Conservation (phyloP, 92 coral and sea anemone species). For the Meandrina meandrites region DNA sequence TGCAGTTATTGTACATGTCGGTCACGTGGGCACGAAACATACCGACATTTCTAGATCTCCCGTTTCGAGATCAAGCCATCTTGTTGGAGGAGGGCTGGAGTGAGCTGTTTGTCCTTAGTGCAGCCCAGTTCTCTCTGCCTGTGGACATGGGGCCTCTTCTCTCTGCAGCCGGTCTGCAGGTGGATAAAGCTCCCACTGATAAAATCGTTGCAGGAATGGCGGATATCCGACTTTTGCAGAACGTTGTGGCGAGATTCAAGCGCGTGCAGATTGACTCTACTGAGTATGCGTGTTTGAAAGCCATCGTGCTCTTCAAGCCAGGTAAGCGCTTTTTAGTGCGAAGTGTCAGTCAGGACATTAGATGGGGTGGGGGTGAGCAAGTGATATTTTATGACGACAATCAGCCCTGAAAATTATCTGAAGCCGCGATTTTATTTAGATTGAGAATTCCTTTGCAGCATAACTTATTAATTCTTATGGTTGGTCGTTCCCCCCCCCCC, state of each 20-base stretch:
- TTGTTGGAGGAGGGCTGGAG: conserved; percentile 99
- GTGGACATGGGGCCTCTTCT: conserved; percentile 91
- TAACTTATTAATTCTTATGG: no score
- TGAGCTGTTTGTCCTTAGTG: conserved; percentile 94
- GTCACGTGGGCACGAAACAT: conserved; percentile 99
- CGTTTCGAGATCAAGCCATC: conserved; percentile 99
- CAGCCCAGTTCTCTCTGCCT: conserved; percentile 93
- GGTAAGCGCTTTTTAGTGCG: conserved; percentile 52
- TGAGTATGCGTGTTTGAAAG: conserved; percentile 96
- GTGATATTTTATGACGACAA: background rate
- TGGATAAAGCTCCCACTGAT: conserved; percentile 83
- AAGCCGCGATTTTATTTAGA: background rate
- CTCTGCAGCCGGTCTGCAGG: conserved; percentile 85
- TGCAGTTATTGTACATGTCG: conserved; percentile 95
- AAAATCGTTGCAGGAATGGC: conserved; percentile 91
- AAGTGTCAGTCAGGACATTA: no score
- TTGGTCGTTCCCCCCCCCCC: no score
- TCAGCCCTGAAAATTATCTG: background rate
- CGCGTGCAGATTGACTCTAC: conserved; percentile 91
- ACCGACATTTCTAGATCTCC: conserved; percentile 96
- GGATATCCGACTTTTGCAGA: conserved; percentile 91
- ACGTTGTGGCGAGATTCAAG: conserved; percentile 84
- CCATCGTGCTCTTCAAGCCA: conserved; percentile 93
- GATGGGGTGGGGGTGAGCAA: background rate
- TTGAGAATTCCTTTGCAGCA: no score